Percentiles rank a stretch among this genome's conserved stretches.
Evolutionary conservation across 2,888 invertebrate species (phyloP).

Genomic region (Stegophylla sp.): DNA sequence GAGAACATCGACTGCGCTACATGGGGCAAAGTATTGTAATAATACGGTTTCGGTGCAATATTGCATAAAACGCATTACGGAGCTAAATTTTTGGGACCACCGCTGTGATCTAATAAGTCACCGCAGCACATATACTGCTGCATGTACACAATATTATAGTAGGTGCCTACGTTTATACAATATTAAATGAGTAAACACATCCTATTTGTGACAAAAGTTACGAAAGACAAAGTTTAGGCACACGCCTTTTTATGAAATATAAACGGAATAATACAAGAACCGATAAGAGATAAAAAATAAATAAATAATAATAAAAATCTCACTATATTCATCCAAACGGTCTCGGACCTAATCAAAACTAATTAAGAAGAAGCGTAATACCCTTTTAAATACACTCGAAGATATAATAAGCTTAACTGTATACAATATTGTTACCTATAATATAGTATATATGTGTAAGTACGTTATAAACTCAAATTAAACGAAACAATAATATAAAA

Average conservation of each 20-base stretch:
- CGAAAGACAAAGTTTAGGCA: too few species aligned
- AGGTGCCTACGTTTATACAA: too few species aligned
- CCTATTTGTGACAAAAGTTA: too few species aligned
- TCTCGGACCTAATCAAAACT: background rate
- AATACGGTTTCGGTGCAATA: background rate
- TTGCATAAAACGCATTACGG: background rate
- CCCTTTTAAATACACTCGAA: background rate
- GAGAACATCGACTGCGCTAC: slow-evolving; percentile 22
- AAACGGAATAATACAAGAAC: too few species aligned
- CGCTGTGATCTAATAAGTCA: slow-evolving; percentile 11
- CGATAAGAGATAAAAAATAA: too few species aligned
- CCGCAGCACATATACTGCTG: background rate
- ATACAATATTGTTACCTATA: too few species aligned
- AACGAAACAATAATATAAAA: background rate
- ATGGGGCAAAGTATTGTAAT: background rate
- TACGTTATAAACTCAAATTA: background rate
- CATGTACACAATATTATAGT: background rate
- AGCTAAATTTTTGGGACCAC: slow-evolving; percentile 19
- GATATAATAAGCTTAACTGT: background rate
- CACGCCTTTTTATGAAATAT: too few species aligned
- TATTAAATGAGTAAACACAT: too few species aligned
- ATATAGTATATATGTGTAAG: too few species aligned
- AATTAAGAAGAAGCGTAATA: background rate
- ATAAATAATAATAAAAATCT: too few species aligned
- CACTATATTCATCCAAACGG: background rate